Base-by-base conservation (phyloP, 1,140 invertebrate species). In the Tetramorium simillimum region DNA sequence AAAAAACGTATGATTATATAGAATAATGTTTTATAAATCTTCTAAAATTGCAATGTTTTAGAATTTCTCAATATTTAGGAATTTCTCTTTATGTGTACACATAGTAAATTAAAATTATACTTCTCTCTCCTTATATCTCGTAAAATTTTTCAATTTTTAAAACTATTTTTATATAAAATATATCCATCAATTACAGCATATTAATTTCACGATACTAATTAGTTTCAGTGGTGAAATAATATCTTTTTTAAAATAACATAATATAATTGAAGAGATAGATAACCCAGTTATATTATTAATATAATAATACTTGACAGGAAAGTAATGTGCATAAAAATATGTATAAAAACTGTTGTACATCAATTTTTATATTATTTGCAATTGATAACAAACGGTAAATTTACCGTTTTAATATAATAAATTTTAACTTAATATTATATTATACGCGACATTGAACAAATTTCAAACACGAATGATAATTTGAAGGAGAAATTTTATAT, bases 401-500 rank as follows among this genome's bases (percentile, higher is more conserved):
- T n/a, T 40, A 24, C 37, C 12, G 7, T 76, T 58, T 40, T 24
- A 43, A 10, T 37, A n/a, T 21, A 21, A 72, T 28, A 4, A 16
- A 72, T 73, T 46, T 72, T 76, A n/a, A 37, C 5, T 51, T 24
- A 56, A 62, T 63, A 49, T 69, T 58, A 49, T 16, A 3, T 56
- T 21, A 40, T 53, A 88, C 37, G 40, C 43, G n/a, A 16, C 37
- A 58, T 62, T 58, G 37, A 63, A 49, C n/a, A 65, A 88, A 90
- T 60, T 90, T 88, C n/a, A 58, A 24, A 33, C 33, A 33, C 21
- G 43, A 62, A 28, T 14, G 10, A 77, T 78, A 90, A 90, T 90
- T 85, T 86, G 33, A 21, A 85, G 21, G 46, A 33, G 2, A 90
- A 90, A 88, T 77, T 90, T 90, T 10, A 62, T 88, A 73, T 60